A percentile compares a stretch with the other conserved stretches of the same genome.
Evolutionary conservation across 64 coral and sea anemone species (phyloP).

Genomic region (Montipora efflorescens): DNA sequence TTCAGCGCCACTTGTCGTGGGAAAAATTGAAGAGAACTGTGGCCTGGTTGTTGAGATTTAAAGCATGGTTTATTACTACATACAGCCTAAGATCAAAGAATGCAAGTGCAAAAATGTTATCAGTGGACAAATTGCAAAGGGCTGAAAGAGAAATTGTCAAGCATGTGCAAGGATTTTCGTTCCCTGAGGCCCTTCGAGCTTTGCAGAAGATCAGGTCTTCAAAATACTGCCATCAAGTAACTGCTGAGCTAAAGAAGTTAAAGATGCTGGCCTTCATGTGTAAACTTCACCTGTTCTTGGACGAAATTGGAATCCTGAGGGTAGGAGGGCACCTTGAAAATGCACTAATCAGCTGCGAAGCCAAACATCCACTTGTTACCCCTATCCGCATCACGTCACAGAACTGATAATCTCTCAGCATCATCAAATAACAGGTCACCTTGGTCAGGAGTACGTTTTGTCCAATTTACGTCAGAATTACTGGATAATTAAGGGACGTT

Average conservation of each 20-base stretch:
- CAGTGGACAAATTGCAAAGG: too few relatives aligned
- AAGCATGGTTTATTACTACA: too few relatives aligned
- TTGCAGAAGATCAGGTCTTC: too few relatives aligned
- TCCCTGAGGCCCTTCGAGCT: background rate
- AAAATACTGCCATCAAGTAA: background rate
- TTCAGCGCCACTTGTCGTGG: too few relatives aligned
- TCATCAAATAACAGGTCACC: too few relatives aligned
- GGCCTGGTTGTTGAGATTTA: too few relatives aligned
- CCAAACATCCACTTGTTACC: conserved; percentile 35
- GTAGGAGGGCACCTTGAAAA: conserved; percentile 31
- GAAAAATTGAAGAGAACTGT: too few relatives aligned
- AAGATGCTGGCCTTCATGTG: background rate
- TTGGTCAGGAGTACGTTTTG: conserved; percentile 31
- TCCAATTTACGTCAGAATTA: conserved; percentile 3
- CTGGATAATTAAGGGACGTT: conserved; percentile 21
- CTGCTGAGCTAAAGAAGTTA: background rate
- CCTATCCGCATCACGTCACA: conserved; percentile 2
- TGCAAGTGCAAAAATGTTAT: too few relatives aligned
- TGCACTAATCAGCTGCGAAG: background rate
- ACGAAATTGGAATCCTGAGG: background rate
- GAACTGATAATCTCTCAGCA: conserved; percentile 7
- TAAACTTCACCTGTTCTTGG: background rate
- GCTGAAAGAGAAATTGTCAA: background rate
- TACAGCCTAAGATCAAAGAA: background rate
- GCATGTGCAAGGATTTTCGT: background rate